phyloP scores from a whole-genome alignment of 2,113 vertebrate genomes.

The Nerophis lumbriciformis region DNA sequence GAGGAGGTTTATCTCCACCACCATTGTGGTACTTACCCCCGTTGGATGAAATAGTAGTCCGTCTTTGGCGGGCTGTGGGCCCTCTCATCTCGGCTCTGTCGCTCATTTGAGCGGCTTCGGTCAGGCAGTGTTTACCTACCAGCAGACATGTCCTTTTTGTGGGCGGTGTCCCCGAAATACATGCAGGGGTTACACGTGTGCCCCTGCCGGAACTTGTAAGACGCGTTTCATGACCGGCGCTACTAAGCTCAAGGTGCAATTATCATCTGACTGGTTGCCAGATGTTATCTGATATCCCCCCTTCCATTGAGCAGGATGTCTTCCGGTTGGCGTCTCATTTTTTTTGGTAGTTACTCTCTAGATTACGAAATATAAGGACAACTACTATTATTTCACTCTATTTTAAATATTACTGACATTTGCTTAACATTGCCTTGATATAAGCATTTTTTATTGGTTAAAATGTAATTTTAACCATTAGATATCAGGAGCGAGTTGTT shows the following conservation, averaged over 20 bases:
- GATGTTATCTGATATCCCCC: not conserved
- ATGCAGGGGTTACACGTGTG: not conserved
- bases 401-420: no score
- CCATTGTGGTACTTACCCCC: slow-evolving; percentile 43
- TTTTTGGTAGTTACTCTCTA: not conserved
- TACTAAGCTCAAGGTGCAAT: slow-evolving; percentile 2
- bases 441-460: not conserved
- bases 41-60: slow-evolving; percentile 60
- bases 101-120: slow-evolving; percentile 55
- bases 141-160: slow-evolving; percentile 25
- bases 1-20: slow-evolving; percentile 21
- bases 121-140: slow-evolving; percentile 19
- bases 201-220: not conserved
- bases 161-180: not conserved
- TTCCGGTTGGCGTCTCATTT: not conserved
- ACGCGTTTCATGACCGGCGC: not conserved
- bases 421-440: no score
- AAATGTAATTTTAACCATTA: not conserved
- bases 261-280: slow-evolving; percentile 1
- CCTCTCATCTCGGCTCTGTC: slow-evolving; percentile 57
- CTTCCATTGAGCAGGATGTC: not conserved
- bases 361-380: no score
- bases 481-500: not conserved
- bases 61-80: slow-evolving; percentile 57
- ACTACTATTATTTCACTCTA: no score